Percentiles rank a stretch among this genome's conserved stretches.
phyloP scores from a whole-genome alignment of 2,113 vertebrate genomes.

The Actenoides lindsayi region DNA sequence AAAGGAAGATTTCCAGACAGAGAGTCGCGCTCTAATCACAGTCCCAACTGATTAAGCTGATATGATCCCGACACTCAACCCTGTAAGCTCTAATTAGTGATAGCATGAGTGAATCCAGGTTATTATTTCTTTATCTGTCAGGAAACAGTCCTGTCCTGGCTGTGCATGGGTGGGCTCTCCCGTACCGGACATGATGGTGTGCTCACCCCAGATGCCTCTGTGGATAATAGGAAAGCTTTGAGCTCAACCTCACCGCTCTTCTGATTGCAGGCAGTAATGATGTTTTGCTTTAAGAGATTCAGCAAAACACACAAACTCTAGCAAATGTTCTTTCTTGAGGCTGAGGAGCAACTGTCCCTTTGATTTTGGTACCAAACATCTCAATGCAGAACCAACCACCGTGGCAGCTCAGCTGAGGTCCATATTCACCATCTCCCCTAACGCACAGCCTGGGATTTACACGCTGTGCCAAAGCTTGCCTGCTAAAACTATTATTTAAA shows the following conservation, averaged over 20 bases:
- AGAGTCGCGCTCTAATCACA: neutral
- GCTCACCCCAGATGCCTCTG: neutral
- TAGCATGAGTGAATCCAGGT: neutral
- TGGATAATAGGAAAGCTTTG: neutral
- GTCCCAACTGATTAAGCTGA: neutral
- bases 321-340: neutral
- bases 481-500: neutral
- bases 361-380: neutral
- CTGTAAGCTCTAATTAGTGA: neutral
- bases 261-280: accelerated
- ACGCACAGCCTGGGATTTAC: neutral
- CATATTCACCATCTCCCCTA: neutral
- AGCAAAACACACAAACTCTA: neutral
- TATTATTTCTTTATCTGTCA: neutral
- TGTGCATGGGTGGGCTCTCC: neutral
- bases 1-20: neutral
- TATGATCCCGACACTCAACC: neutral
- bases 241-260: neutral
- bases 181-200: accelerated
- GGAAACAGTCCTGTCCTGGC: neutral
- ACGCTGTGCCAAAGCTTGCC: neutral
- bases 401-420: neutral
- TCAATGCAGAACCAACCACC: neutral
- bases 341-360: neutral
- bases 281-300: neutral